Base-by-base conservation (phyloP, 2,797 vertebrate genomes). In the Pseudopleuronectes americanus region DNA sequence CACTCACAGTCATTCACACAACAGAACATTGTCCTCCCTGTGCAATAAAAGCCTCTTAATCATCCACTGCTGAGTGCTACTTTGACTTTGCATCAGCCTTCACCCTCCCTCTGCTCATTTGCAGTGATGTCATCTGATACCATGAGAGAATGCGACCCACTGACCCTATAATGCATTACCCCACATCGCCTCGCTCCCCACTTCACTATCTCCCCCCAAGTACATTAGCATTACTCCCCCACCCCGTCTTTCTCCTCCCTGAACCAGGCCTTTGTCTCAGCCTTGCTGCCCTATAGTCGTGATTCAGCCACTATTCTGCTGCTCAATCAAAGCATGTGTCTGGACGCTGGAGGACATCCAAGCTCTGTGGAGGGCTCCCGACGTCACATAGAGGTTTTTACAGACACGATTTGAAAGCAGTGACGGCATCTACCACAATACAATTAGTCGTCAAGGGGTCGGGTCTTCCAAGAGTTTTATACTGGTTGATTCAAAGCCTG, bases 121-220 rank as follows among this genome's bases (percentile, higher is more conserved):
- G 64, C 17, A 56, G 67, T 94, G 92, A 95, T 93, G 93, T 94
- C 93, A 95, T 93, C 83, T 62, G 87, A 92, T 89, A 89, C 86
- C 75, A 87, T 90, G 88, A 89, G 89, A 84, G 92, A 94, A 95
- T 94, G 91, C 77, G 90, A 89, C 90, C 92, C 86, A 88, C 87
- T 94, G 93, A 93, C 93, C 92, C 87, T 76, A 45, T 2, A 52
- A 84, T 86, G 80, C 87, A 88, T 89, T 90, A 87, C 76, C 81
- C 82, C 62, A 22, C 71, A 31, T 65, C 75, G 63, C 77, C 64
- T 6, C 59, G 26, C 59, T 31, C 59, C 53, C 36, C 47, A 26
- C 61, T 45, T 60, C 57, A 8, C 83, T 85, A 78, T 88, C 89
- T 90, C 84, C 77, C 77, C 84, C 77, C 57, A 74, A 73, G 75